These are phyloP conservation scores for Serripes groenlandicus DNA, from an alignment of 2,888 invertebrate species.

Conservation along the genomic window DNA sequence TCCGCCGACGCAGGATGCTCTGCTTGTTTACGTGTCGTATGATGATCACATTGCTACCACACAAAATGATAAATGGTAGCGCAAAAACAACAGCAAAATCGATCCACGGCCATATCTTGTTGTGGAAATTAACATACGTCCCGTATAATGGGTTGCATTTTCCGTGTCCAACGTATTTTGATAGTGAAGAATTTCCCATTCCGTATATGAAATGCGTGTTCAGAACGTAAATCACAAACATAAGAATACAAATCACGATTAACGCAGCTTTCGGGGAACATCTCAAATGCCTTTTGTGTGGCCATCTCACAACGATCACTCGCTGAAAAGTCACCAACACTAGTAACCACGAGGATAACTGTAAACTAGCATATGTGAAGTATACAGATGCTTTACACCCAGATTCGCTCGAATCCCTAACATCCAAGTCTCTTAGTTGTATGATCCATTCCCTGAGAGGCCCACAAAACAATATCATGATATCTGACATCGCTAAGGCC, in stretches of 20 bases:
- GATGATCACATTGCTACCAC: slow-evolving; percentile 40
- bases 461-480: slow-evolving; percentile 12
- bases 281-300: slow-evolving; percentile 18
- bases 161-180: background rate
- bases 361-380: slow-evolving; percentile 41
- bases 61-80: slow-evolving; percentile 34
- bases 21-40: slow-evolving; percentile 19
- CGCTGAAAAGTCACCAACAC: slow-evolving; percentile 44
- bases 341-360: slow-evolving; percentile 46
- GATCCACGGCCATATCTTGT: slow-evolving; percentile 47
- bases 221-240: slow-evolving; percentile 10
- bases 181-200: background rate
- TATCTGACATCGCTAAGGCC: slow-evolving; percentile 29
- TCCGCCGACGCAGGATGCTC: background rate
- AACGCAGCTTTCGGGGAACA: background rate
- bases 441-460: slow-evolving; percentile 40
- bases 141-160: slow-evolving; percentile 21
- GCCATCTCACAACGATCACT: slow-evolving; percentile 37
- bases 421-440: slow-evolving; percentile 26
- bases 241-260: background rate
- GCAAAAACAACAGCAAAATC: slow-evolving; percentile 41
- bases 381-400: slow-evolving; percentile 39
- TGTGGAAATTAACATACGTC: slow-evolving; percentile 31
- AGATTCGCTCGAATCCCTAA: slow-evolving; percentile 11
- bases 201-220: slow-evolving; percentile 44